Percentiles rank a stretch among this genome's conserved stretches.
Evolutionary conservation across 2,797 vertebrate species (phyloP).

Genomic region (Tolypeutes matacus): DNA sequence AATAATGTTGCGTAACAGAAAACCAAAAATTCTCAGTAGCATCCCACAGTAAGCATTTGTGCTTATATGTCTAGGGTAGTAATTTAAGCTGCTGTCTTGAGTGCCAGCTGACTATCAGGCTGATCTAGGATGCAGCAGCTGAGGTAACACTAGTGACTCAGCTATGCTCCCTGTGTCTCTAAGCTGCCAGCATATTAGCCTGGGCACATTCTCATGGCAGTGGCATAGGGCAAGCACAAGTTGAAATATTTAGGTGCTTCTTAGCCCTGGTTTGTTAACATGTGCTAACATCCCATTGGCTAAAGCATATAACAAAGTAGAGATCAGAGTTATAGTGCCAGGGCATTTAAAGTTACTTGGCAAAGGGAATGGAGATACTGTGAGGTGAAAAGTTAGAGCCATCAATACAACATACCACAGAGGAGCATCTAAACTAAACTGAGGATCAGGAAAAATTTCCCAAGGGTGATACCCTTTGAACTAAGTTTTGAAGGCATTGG

Average conservation of each 20-base stretch:
- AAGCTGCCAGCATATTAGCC: background rate
- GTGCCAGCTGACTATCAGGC: background rate
- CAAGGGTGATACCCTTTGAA: background rate
- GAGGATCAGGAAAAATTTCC: background rate
- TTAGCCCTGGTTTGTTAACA: background rate
- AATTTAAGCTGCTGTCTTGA: background rate
- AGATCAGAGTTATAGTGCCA: background rate
- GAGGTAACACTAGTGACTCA: background rate
- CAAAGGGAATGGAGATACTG: background rate
- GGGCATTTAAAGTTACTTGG: background rate
- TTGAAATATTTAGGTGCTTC: background rate
- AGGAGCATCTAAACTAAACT: background rate
- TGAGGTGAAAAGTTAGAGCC: background rate
- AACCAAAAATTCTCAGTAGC: background rate
- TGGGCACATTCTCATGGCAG: background rate
- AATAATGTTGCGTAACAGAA: background rate
- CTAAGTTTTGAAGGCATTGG: constrained; percentile 25
- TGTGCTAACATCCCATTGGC: background rate
- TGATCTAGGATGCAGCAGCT: background rate
- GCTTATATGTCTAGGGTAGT: background rate
- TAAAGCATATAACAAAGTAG: background rate
- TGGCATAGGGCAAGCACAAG: background rate
- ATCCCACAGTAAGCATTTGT: background rate
- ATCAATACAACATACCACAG: background rate
- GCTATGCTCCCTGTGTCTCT: background rate